Percentiles rank a stretch among this genome's conserved stretches.
Evolutionary conservation across 2,888 invertebrate genomes (phyloP).

Genomic region (Harpalus rubripes): DNA sequence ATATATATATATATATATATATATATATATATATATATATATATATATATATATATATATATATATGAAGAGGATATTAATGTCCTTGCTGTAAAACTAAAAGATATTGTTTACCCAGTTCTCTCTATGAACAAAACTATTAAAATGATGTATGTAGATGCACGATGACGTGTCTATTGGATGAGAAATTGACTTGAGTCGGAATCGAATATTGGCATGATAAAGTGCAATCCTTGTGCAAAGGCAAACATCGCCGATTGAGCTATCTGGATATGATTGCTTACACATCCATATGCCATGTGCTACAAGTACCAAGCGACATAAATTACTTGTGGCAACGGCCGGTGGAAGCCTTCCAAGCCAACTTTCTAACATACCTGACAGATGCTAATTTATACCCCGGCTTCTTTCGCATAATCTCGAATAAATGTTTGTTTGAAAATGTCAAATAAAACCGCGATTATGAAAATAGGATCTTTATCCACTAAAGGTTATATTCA

Average conservation of each 20-base stretch:
- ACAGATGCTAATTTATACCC: background rate
- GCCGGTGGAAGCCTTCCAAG: conserved; percentile 14
- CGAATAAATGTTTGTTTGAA: background rate
- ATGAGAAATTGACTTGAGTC: background rate
- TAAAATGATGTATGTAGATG: background rate
- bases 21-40: too few relatives aligned
- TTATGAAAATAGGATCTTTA: too few relatives aligned
- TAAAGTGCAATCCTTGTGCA: background rate
- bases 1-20: too few relatives aligned
- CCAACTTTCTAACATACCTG: background rate
- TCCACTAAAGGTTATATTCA: background rate
- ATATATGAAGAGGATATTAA: too few relatives aligned
- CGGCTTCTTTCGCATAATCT: too few relatives aligned
- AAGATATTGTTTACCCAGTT: too few relatives aligned
- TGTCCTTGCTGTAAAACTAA: too few relatives aligned
- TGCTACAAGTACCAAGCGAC: conserved; percentile 38
- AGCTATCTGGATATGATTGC: background rate
- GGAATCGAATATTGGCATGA: background rate
- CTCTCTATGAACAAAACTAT: background rate
- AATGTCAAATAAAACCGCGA: background rate
- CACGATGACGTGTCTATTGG: background rate
- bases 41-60: too few relatives aligned
- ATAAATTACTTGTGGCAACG: conserved; percentile 43
- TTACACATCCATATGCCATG: background rate
- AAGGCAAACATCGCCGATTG: background rate